phyloP scores from a whole-genome alignment of 2,888 invertebrate species.

The Himalopsyche tibetana region DNA sequence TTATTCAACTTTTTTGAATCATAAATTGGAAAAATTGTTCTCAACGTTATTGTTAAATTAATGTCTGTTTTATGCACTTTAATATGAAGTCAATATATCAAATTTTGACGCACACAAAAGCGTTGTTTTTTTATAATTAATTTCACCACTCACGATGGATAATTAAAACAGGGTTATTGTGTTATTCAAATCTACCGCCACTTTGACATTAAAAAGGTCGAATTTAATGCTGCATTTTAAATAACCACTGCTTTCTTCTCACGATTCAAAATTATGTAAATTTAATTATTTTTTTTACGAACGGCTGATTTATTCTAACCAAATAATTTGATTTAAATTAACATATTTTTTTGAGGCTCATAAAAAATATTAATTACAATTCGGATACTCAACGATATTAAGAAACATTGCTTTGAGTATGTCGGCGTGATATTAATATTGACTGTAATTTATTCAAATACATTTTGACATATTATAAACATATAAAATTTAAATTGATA shows the following conservation, averaged over 20 bases:
- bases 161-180: background rate
- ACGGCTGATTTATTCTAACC: slow-evolving; percentile 8
- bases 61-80: background rate
- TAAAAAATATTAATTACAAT: too few relatives aligned
- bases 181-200: background rate
- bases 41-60: background rate
- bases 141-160: background rate
- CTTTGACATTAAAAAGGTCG: background rate
- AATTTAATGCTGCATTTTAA: background rate
- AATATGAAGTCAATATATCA: background rate
- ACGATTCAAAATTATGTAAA: slow-evolving; percentile 13
- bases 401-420: too few relatives aligned
- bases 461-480: too few relatives aligned
- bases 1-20: background rate
- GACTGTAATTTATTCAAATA: too few relatives aligned
- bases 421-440: too few relatives aligned
- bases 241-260: background rate
- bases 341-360: background rate
- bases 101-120: background rate
- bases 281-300: background rate
- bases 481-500: too few relatives aligned
- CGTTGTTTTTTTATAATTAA: background rate
- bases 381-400: too few relatives aligned
- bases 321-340: slow-evolving; percentile 24
- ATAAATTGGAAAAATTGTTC: background rate